Evolutionary conservation across 2,797 vertebrate genomes (phyloP), one percentile per base, ranked within the genome.

Genomic region (Manis javanica): DNA sequence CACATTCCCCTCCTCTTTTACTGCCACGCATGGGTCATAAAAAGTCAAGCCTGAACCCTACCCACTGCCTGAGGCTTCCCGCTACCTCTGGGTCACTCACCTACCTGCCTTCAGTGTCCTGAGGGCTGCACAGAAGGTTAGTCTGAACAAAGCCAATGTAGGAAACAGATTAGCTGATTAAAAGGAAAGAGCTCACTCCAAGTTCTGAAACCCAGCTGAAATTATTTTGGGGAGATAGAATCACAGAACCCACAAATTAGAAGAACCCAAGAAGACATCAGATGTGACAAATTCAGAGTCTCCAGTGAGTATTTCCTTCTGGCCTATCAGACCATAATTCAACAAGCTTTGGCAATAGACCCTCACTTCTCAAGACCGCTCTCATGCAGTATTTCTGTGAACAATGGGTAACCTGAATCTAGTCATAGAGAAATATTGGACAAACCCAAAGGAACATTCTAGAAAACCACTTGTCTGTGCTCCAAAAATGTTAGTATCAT

Each of bases 1-100:
- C 3, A 0, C 6, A 4, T 15, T 24, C 14, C 11, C 4, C 0
- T 55, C 34, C 26, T 53, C 72, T 59, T 18, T 29, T 12, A 11
- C 53, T 29, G 24, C 26, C 31, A 71, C 21, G 6, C 23, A 29
- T 1, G 18, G 34, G 31, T 13, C 3, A 6, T 18, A 37, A 78
- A 29, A 3, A 72, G 57, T 24, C 8, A 55, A 12, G 11, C 31
- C 0, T 19, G 12, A 8, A 26, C 72, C 61, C 31, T n/a, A 16
- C 46, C 13, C 29, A 63, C 66, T 34, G 39, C 15, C n/a, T 0
- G 6, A 19, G n/a, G 19, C 46, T 46, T 77, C n/a, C n/a, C 59
- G 9, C 23, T 31, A 26, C 39, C 29, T 8, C 39, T 31, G 49
- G 39, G 13, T 14, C 90, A 64, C 75, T 6, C 0, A 13, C 34